Base-by-base conservation (phyloP, 2,113 vertebrate genomes). In the Syngnathoides biaculeatus region DNA sequence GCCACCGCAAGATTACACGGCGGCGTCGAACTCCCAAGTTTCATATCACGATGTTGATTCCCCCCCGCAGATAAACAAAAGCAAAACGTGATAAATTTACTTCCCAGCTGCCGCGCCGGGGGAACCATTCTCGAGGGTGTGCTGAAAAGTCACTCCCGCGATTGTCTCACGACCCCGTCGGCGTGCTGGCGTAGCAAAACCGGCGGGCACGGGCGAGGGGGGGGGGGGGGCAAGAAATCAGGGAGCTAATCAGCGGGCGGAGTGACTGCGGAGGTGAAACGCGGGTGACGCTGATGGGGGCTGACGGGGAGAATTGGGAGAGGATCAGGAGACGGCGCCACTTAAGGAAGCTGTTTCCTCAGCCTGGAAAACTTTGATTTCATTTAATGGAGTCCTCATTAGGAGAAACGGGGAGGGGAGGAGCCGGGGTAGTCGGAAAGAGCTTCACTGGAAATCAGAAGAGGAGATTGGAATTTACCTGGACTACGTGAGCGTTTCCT, bases 281-380 rank as follows among this genome's bases (percentile, higher is more conserved):
- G 69, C 71, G 14, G 0, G 64, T 90, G 88, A 89, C 5, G 74
- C 79, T 90, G 83, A 90, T 87, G 80, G 82, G 67, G 88, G 79
- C 80, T 66, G 87, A 86, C 87, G 72, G 40, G 0, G 56, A 11
- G 78, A 87, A 89, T 88, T 87, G 84, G 84, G 66, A 81, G 66
- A 80, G 79, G 78, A 87, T 83, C 81, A 74, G 71, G 79, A 86
- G 84, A 87, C 77, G 78, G 71, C 71, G 69, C 79, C 84, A 77
- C 69, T 86, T 84, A 85, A 86, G 67, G 84, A 83, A 86, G 83
- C 83, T 42, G 79, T 83, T 80, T 80, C 79, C 74, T 72, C 66
- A 30, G 78, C 61, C 67, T 72, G 86, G 85, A 78, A 87, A 80
- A 79, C 81, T 79, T 89, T 87, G 73, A 87, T 89, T 88, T 71